These are phyloP conservation scores for Blera fallax DNA, from an alignment of 2,888 invertebrate species.

Conservation along the genomic window DNA sequence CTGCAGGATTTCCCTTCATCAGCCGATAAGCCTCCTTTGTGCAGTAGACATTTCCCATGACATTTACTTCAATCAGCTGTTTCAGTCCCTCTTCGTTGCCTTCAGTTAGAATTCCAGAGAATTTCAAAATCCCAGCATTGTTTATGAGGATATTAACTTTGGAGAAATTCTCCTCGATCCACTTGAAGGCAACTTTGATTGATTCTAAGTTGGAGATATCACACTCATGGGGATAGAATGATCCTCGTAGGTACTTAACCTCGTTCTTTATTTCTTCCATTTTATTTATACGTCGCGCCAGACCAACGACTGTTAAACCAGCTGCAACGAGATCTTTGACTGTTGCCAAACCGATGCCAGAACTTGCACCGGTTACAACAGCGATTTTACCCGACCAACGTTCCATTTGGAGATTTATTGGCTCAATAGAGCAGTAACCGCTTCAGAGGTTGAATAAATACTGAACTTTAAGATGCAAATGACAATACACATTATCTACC, in stretches of 20 bases:
- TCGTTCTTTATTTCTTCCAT: conserved; percentile 77
- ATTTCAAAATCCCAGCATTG: conserved; percentile 83
- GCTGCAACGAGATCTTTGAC: conserved; percentile 80
- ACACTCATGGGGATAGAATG: conserved; percentile 81
- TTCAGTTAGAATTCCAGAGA: conserved; percentile 74
- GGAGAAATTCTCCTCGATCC: conserved; percentile 82
- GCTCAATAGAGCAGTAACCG: neutral
- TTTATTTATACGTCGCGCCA: conserved; percentile 82
- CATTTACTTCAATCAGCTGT: conserved; percentile 81
- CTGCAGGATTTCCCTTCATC: conserved; percentile 80
- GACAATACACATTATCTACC: neutral
- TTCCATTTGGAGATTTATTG: conserved; percentile 74
- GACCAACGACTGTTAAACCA: conserved; percentile 83
- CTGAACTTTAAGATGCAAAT: neutral
- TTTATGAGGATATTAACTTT: conserved; percentile 84
- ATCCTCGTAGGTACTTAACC: conserved; percentile 74
- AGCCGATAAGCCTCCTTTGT: conserved; percentile 81
- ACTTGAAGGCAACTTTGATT: conserved; percentile 83
- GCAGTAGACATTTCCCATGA: conserved; percentile 81
- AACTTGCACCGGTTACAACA: conserved; percentile 85
- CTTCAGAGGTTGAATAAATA: neutral
- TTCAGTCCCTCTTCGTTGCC: conserved; percentile 76
- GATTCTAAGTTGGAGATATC: conserved; percentile 83
- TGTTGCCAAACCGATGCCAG: conserved; percentile 84
- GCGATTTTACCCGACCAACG: conserved; percentile 81